Base-by-base conservation (phyloP, 2,888 invertebrate genomes). In the Lordiphosa andalusiaca region DNA sequence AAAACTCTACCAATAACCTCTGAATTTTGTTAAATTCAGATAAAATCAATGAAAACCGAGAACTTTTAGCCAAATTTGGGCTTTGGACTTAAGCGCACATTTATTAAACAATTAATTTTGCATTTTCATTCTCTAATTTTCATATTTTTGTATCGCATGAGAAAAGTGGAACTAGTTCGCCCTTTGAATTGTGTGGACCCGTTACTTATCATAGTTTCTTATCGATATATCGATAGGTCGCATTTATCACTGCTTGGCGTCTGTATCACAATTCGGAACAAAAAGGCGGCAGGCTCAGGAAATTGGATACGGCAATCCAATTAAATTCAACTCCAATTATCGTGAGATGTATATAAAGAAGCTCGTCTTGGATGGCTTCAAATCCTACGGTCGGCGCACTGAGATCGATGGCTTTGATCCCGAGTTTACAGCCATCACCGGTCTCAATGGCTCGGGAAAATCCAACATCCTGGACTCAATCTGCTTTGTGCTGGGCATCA, bases 381-480 rank as follows among this genome's bases (percentile, higher is more conserved):
- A 99, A 90, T 99, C 99, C 0, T 99, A 99, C 85, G 98, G 98
- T 0, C 94, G 95, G 73, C 91, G 96, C 71, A 97, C 97, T 0
- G 97, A 97, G 90, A 93, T 99, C 49, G 93, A 93, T 67, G 96
- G 95, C 2, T 99, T 99, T 88, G 99, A 99, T 90, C 93, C 93
- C 0, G 93, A 96, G 89, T 99, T 99, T 88, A 99, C 99, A 85
- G 99, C 99, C 3, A 99, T 99, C 53, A 99, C 99, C 10, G 99
- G 99, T 0, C 90, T 99, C 44, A 99, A 99, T 90, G 99, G 99
- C 6, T 97, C 96, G 69, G 99, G 99, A 35, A 99, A 99, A 90
- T 98, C 98, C 0, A 99, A 99, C 87, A 96, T 99, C 86, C 91
- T 99, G 59, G 99, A 99, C 91, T 93, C 97, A 0, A 98, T 99